phyloP scores from a whole-genome alignment of 1,140 invertebrate genomes.

The Eriosoma lanigerum region DNA sequence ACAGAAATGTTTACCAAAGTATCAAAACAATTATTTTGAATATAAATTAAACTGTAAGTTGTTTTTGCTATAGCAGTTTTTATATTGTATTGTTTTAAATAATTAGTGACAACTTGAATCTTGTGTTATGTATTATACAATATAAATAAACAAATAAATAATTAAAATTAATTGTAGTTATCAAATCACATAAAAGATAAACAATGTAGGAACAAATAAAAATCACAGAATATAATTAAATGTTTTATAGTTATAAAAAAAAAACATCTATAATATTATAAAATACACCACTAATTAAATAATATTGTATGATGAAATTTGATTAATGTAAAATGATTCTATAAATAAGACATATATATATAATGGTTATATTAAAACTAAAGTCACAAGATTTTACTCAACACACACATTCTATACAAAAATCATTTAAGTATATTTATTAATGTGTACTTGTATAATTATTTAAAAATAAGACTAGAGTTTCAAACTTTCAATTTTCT shows the following conservation, averaged over 20 bases:
- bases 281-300: background rate
- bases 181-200: background rate
- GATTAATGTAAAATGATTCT: background rate
- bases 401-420: background rate
- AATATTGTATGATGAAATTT: background rate
- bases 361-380: background rate
- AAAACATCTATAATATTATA: background rate
- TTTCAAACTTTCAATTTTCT: background rate
- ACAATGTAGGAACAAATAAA: conserved; percentile 19
- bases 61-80: no score
- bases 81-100: no score
- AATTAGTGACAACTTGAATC: no score
- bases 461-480: conserved; percentile 11
- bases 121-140: no score
- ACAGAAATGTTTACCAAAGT: no score
- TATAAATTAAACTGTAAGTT: no score
- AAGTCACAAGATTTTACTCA: background rate
- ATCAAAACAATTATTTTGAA: no score
- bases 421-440: no score
- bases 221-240: conserved; percentile 31
- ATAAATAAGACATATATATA: background rate
- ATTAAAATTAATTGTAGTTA: no score
- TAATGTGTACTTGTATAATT: no score
- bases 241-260: background rate
- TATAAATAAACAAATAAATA: background rate